Base-by-base conservation (phyloP, 2,888 invertebrate genomes). In the Autographa pulchrina region DNA sequence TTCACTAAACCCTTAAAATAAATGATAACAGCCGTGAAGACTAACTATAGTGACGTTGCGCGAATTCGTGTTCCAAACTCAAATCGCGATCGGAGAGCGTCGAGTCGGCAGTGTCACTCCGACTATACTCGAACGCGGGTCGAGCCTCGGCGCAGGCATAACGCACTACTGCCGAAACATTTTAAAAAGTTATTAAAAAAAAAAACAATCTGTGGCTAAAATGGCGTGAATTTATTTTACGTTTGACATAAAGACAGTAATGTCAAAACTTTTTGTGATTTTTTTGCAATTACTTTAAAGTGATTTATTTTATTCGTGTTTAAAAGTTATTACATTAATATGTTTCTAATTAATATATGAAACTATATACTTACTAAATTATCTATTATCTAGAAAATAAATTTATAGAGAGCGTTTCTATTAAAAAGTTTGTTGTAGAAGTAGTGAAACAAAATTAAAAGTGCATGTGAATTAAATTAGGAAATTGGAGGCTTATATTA, bases 101-200 rank as follows among this genome's bases (percentile, higher is more conserved):
- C 75, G 84, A 74, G 83, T 78, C 78, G 82, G 82, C 88, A 88
- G 88, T 90, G 85, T 86, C 82, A 83, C 84, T 85, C 81, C 78
- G 85, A 74, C 89, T 43, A 73, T 70, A 84, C 86, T 71, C 68
- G 70, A 75, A 82, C 85, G 85, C 88, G 86, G 73, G 69, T 81
- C 84, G 70, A 67, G 54, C 74, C 41, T 59, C 58, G 70, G 62
- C 67, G 62, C 71, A 67, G 74, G 70, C 70, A 48, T 68, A 62
- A 68, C 72, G 72, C 65, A 70, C 67, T 59, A 72, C 54, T 70
- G 32, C 78, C 82, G 85, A 75, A 76, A 72, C 41, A 31, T 38
- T n/a, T 6, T 74, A 78, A 83, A 83, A 75, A 67, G 78, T 76
- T 35, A 68, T 18, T 68, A 58, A 70, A 56, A 32, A 16, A 52